These are phyloP conservation scores for Seira sanloemensis DNA, from an alignment of 2,888 invertebrate genomes.

Conservation along the genomic window DNA sequence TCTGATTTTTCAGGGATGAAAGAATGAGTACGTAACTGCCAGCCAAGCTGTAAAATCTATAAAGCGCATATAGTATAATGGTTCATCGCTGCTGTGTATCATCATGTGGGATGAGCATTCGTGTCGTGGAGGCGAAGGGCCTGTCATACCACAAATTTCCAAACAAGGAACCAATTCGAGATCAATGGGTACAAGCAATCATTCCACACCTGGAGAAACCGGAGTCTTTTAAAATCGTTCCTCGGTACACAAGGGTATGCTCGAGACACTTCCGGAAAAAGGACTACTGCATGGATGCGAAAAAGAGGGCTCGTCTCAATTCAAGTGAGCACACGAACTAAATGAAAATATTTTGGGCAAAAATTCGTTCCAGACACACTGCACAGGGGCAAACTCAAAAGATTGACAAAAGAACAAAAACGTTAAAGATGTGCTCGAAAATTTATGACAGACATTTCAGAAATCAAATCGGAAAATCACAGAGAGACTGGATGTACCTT, in stretches of 20 bases:
- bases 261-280: conserved; percentile 72
- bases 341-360: neutral
- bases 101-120: conserved; percentile 72
- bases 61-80: too few species aligned
- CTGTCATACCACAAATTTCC: conserved; percentile 72
- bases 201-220: conserved; percentile 73
- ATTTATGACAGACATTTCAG: too few species aligned
- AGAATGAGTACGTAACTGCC: too few species aligned
- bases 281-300: conserved; percentile 72
- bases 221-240: conserved; percentile 71
- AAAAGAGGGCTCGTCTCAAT: conserved; percentile 72
- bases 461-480: too few species aligned
- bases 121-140: conserved; percentile 72
- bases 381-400: too few species aligned
- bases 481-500: too few species aligned
- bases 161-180: conserved; percentile 68
- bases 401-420: too few species aligned
- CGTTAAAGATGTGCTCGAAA: too few species aligned
- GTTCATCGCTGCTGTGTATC: conserved; percentile 73
- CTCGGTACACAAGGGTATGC: conserved; percentile 72
- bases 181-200: conserved; percentile 72
- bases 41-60: too few species aligned
- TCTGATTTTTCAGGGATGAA: too few species aligned
- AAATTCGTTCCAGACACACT: too few species aligned
- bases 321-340: conserved; percentile 68